Percentiles rank a stretch among this genome's conserved stretches.
These are phyloP conservation scores for Clarias batrachus DNA, from an alignment of 2,113 vertebrate species.

Conservation along the genomic window DNA sequence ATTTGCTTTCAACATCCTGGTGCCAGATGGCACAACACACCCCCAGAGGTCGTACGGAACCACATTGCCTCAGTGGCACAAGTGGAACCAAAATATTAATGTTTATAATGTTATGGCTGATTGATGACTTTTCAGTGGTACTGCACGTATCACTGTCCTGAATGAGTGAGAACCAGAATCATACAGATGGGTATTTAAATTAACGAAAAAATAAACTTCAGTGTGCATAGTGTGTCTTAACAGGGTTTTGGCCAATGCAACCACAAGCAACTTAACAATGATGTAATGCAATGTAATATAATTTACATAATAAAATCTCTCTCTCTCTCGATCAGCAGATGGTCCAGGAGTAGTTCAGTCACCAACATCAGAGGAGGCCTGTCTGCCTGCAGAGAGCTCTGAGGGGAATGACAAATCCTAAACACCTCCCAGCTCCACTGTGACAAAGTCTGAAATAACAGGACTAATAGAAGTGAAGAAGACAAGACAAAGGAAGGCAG, in stretches of 20 bases:
- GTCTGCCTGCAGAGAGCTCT: conserved; percentile 68
- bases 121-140: neutral
- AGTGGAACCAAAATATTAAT: no score
- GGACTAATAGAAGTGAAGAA: neutral
- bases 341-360: conserved; percentile 80
- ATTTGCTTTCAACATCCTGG: no score
- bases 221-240: neutral
- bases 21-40: no score
- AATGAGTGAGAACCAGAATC: neutral
- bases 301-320: neutral
- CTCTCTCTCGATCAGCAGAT: conserved; percentile 65
- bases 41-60: no score
- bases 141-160: neutral
- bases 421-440: conserved; percentile 50
- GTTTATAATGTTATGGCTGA: no score
- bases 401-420: conserved; percentile 81
- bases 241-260: neutral
- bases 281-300: neutral
- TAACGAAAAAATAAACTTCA: neutral
- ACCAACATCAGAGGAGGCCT: conserved; percentile 72
- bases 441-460: conserved; percentile 42
- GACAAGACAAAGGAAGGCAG: neutral
- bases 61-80: no score
- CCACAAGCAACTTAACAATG: neutral
- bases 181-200: neutral